These are phyloP conservation scores for Athetis lepigone DNA, from an alignment of 2,888 invertebrate genomes.

Conservation along the genomic window DNA sequence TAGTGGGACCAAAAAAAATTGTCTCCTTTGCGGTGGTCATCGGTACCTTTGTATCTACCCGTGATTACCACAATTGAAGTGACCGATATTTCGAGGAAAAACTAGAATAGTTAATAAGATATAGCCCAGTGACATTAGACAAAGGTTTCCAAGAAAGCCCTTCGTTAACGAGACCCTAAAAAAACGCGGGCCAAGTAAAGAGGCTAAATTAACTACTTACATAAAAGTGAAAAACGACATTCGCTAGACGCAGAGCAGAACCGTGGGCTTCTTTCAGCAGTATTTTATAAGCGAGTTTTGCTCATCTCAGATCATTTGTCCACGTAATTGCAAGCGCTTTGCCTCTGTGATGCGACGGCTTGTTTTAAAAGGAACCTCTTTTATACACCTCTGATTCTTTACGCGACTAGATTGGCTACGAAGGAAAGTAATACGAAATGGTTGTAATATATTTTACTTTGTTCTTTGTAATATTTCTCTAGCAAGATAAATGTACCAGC, in stretches of 20 bases:
- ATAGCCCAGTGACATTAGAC: too few species aligned
- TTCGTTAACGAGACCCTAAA: slow-evolving; percentile 15
- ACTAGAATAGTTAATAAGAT: neutral
- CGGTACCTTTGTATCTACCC: too few species aligned
- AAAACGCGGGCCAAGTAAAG: slow-evolving; percentile 33
- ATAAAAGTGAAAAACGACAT: slow-evolving; percentile 63
- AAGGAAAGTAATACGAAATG: slow-evolving; percentile 58
- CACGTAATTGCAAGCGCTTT: slow-evolving; percentile 72
- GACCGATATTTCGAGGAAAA: too few species aligned
- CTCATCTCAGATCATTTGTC: slow-evolving; percentile 72
- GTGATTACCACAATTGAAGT: too few species aligned
- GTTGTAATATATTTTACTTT: slow-evolving; percentile 49
- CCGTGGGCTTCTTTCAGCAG: slow-evolving; percentile 53
- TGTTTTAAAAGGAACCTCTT: slow-evolving; percentile 68
- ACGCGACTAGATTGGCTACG: slow-evolving; percentile 47
- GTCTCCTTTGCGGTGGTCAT: too few species aligned
- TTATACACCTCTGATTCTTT: slow-evolving; percentile 60
- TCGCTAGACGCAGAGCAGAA: slow-evolving; percentile 35
- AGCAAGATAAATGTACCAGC: slow-evolving; percentile 27
- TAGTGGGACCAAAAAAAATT: too few species aligned
- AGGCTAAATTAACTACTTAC: slow-evolving; percentile 61
- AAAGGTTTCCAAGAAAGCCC: accelerated
- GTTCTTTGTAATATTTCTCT: slow-evolving; percentile 29
- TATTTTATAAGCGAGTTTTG: slow-evolving; percentile 67
- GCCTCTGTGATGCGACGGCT: slow-evolving; percentile 65